These are phyloP conservation scores for Neodontobutis hainanensis DNA, from an alignment of 2,113 vertebrate species.

Conservation along the genomic window DNA sequence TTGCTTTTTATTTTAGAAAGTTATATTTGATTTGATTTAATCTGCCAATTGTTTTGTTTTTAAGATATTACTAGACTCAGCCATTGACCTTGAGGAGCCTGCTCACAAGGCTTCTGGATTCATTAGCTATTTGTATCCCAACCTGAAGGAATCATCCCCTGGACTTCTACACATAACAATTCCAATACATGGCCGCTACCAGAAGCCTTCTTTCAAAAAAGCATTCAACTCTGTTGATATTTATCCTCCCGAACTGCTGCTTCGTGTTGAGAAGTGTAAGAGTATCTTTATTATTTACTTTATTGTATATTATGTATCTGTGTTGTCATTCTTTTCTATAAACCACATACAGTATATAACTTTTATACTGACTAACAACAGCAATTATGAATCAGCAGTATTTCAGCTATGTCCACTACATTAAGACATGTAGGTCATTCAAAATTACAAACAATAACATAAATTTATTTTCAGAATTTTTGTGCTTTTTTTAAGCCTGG, in stretches of 20 bases:
- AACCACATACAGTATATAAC: not conserved
- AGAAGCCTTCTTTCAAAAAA: slow-evolving; percentile 73
- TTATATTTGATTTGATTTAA: not conserved
- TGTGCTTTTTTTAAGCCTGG: too few species aligned
- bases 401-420: too few species aligned
- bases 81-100: slow-evolving; percentile 85
- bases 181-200: slow-evolving; percentile 89
- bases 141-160: slow-evolving; percentile 43
- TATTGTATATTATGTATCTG: not conserved
- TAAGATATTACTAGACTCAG: slow-evolving; percentile 82
- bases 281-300: not conserved
- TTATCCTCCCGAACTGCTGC: slow-evolving; percentile 80
- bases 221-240: slow-evolving; percentile 64
- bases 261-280: slow-evolving; percentile 69
- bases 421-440: too few species aligned
- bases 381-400: too few species aligned
- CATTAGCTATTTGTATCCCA: slow-evolving; percentile 78
- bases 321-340: not conserved
- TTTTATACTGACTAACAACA: too few species aligned
- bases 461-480: too few species aligned
- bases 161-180: slow-evolving; percentile 70
- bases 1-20: not conserved
- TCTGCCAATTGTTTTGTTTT: not conserved
- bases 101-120: slow-evolving; percentile 81
- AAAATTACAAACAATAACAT: too few species aligned